Evolutionary conservation across 2,113 vertebrate species (phyloP).

Genomic region (Indicator maculatus): DNA sequence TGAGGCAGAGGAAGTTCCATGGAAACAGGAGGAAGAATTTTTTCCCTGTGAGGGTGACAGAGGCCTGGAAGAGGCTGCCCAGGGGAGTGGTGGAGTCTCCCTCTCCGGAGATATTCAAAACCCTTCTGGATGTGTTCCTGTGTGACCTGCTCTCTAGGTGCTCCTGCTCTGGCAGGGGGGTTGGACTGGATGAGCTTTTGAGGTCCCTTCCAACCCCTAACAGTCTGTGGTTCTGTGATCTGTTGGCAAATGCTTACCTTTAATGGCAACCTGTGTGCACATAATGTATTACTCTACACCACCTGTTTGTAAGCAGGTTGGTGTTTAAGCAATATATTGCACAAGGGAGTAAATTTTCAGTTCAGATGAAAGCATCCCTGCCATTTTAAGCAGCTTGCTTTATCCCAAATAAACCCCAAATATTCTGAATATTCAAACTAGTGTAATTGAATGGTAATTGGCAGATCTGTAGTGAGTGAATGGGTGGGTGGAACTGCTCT

Average conservation of each 20-base stretch:
- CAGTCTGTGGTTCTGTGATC: no score
- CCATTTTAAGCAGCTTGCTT: background rate
- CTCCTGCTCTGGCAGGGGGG: no score
- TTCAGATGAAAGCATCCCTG: background rate
- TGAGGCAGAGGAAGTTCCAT: no score
- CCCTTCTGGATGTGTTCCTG: no score
- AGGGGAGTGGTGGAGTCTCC: no score
- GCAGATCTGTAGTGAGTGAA: background rate
- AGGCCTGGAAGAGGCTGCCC: no score
- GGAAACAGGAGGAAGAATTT: no score
- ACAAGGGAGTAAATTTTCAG: background rate
- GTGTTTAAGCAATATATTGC: background rate
- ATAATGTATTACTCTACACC: background rate
- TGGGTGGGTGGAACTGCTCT: background rate
- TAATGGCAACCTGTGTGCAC: background rate
- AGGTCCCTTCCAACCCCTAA: no score
- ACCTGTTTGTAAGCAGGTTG: conserved; percentile 8
- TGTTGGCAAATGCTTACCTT: conserved; percentile 10
- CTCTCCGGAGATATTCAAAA: no score
- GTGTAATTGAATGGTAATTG: conserved; percentile 1
- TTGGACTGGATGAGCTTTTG: no score
- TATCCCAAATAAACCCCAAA: background rate
- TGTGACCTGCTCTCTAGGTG: no score
- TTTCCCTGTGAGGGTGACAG: no score
- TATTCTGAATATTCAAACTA: background rate